These are phyloP conservation scores for Pipa parva DNA, from an alignment of 2,113 vertebrate genomes.

Conservation along the genomic window DNA sequence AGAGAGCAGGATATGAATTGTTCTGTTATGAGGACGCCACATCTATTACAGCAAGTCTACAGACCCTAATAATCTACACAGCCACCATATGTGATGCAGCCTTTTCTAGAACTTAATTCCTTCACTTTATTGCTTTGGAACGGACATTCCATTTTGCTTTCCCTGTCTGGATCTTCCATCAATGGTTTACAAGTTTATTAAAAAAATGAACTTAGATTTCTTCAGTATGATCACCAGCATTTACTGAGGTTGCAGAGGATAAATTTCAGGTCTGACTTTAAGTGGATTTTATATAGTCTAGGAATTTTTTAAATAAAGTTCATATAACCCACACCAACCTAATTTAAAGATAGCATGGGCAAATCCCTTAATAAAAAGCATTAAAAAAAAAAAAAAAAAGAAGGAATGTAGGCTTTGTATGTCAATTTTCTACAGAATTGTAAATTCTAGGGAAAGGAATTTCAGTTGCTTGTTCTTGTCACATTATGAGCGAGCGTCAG, in stretches of 20 bases:
- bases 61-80: constrained; percentile 19
- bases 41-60: not conserved
- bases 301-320: constrained; percentile 6
- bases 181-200: constrained; percentile 5
- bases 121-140: not conserved
- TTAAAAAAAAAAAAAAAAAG: too few species aligned
- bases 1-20: not conserved
- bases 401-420: constrained; percentile 7
- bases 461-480: constrained; percentile 12
- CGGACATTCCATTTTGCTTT: constrained; percentile 11
- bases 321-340: not conserved
- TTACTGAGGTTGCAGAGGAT: not conserved
- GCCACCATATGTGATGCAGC: not conserved
- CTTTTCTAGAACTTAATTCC: not conserved
- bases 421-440: constrained; percentile 37
- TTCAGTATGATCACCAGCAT: not conserved
- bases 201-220: not conserved
- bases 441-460: constrained; percentile 41
- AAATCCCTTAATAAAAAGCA: constrained; percentile 8
- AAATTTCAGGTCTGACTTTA: not conserved
- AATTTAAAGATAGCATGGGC: constrained; percentile 11
- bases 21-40: not conserved
- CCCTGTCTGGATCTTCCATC: not conserved
- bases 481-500: constrained; percentile 7
- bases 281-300: too few species aligned